A percentile compares a stretch with the other conserved stretches of the same genome.
Conservation (phyloP, 2,113 vertebrate species). For the Scophthalmus maximus region DNA sequence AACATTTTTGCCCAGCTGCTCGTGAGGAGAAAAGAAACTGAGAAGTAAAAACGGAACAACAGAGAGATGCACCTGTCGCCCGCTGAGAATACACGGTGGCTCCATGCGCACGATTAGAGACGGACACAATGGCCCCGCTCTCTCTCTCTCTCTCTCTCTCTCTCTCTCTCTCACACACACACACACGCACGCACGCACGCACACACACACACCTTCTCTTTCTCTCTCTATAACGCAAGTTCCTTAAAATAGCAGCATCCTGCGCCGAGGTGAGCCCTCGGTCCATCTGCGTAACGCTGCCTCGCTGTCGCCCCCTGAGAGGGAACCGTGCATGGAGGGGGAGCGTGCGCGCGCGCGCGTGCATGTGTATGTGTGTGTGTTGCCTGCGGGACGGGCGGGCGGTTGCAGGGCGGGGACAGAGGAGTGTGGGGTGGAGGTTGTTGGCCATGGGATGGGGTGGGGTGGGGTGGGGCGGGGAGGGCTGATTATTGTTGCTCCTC, state of each 20-base stretch:
- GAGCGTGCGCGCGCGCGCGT: too few species aligned
- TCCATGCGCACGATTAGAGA: slow-evolving; percentile 40
- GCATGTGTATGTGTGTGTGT: slow-evolving; percentile 13
- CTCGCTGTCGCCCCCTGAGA: slow-evolving; percentile 28
- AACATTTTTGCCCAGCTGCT: slow-evolving; percentile 25
- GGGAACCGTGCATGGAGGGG: background rate
- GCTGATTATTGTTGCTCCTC: slow-evolving; percentile 68
- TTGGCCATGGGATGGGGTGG: background rate
- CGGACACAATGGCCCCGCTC: slow-evolving; percentile 15
- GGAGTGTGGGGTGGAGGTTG: background rate
- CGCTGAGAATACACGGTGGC: slow-evolving; percentile 62
- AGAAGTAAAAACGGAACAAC: background rate
- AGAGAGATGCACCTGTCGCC: slow-evolving; percentile 72
- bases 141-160: background rate
- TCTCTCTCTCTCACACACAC: background rate
- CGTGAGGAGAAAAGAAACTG: background rate
- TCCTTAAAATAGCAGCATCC: slow-evolving; percentile 66
- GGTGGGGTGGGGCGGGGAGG: background rate
- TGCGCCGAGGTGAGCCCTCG: slow-evolving; percentile 45
- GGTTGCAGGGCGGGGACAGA: slow-evolving; percentile 67
- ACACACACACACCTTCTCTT: too few species aligned
- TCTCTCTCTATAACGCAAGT: slow-evolving; percentile 21
- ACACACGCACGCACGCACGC: background rate
- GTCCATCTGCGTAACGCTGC: slow-evolving; percentile 55
- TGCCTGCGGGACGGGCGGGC: slow-evolving; percentile 71